These are phyloP conservation scores for Pachliopta kotzebuea DNA, from an alignment of 2,888 invertebrate genomes.

Conservation along the genomic window DNA sequence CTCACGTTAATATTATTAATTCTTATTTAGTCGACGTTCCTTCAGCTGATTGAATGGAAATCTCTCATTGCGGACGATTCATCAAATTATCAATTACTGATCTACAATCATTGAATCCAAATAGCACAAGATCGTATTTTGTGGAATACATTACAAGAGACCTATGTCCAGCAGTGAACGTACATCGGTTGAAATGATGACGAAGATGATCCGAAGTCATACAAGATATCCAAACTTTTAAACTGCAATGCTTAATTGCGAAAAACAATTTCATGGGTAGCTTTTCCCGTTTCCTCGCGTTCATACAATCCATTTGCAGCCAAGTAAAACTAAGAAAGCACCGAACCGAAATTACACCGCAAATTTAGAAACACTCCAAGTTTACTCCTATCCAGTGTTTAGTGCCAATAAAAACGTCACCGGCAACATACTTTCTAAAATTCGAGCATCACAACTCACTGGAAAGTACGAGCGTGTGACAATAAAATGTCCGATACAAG, in stretches of 20 bases:
- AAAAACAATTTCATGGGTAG: background rate
- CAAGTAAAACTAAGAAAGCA: conserved; percentile 12
- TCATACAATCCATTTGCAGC: background rate
- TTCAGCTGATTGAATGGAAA: background rate
- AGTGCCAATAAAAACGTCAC: conserved; percentile 72
- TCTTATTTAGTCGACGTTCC: conserved; percentile 3
- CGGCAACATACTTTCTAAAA: conserved; percentile 63
- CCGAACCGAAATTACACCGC: conserved; percentile 51
- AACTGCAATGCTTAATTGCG: background rate
- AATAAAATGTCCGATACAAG: conserved; percentile 75
- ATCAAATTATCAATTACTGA: too few species aligned
- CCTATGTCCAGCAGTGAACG: too few species aligned
- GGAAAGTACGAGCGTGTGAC: conserved; percentile 68
- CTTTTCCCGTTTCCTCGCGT: background rate
- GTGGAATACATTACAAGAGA: too few species aligned
- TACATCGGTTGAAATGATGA: too few species aligned
- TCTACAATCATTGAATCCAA: too few species aligned
- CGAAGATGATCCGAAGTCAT: too few species aligned
- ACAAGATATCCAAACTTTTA: background rate
- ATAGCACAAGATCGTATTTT: too few species aligned
- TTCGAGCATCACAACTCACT: conserved; percentile 63
- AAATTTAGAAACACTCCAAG: conserved; percentile 65
- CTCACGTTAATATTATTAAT: conserved; percentile 5
- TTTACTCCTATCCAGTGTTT: conserved; percentile 66
- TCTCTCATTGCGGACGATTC: background rate